Percentiles rank a stretch among this genome's conserved stretches.
phyloP scores from a whole-genome alignment of 1,140 invertebrate genomes.

The Achatina immaculata region DNA sequence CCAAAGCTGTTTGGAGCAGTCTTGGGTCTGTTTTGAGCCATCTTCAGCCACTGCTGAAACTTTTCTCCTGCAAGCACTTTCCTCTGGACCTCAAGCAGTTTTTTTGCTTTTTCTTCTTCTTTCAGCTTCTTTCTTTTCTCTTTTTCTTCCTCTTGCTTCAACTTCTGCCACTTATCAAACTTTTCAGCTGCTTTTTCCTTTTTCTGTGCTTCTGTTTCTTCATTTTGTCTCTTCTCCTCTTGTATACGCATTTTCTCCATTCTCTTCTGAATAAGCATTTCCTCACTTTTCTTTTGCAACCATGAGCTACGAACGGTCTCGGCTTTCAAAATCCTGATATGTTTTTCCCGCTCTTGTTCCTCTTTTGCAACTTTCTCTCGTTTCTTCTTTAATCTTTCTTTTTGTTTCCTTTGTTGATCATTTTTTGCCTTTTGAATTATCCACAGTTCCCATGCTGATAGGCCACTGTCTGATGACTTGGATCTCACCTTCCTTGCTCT shows the following conservation, averaged over 20 bases:
- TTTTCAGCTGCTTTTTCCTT: conserved; percentile 56
- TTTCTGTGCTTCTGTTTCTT: conserved; percentile 49
- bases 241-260: conserved; percentile 51
- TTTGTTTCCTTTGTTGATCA: conserved; percentile 48
- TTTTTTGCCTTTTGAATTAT: conserved; percentile 59
- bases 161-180: conserved; percentile 55
- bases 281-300: conserved; percentile 56
- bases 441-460: conserved; percentile 65
- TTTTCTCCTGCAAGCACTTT: conserved; percentile 52
- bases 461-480: conserved; percentile 2
- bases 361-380: conserved; percentile 49
- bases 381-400: conserved; percentile 46
- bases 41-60: conserved; percentile 58
- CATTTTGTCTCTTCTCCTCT: conserved; percentile 51
- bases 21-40: conserved; percentile 54
- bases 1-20: conserved; percentile 53
- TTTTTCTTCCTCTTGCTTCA: conserved; percentile 54
- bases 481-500: neutral
- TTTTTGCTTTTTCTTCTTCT: conserved; percentile 46
- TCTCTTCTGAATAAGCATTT: conserved; percentile 48
- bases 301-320: conserved; percentile 50
- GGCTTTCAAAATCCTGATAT: conserved; percentile 46
- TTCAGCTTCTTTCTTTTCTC: conserved; percentile 52
- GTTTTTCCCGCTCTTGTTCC: conserved; percentile 49
- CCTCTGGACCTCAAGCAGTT: conserved; percentile 47